Percentiles rank a stretch among this genome's conserved stretches.
Evolutionary conservation across 2,797 vertebrate genomes (phyloP).

Genomic region (Pipistrellus nathusii): DNA sequence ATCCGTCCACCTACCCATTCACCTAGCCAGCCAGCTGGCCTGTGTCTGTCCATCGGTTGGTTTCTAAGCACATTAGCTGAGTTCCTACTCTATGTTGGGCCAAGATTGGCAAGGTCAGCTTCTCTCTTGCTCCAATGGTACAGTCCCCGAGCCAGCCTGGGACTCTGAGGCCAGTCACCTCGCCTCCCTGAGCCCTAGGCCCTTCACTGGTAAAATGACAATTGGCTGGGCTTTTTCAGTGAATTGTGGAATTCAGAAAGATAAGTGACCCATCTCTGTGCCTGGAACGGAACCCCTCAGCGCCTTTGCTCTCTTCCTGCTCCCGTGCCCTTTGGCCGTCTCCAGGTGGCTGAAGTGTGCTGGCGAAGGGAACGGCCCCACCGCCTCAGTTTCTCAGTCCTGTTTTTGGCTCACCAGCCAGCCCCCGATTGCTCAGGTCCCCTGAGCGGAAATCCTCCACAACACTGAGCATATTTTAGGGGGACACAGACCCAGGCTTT

Average conservation of each 20-base stretch:
- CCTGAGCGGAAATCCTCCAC: not conserved
- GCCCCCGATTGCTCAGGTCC: not conserved
- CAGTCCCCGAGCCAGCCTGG: not conserved
- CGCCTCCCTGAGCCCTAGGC: too few species aligned
- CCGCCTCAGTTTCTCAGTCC: not conserved
- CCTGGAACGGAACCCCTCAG: not conserved
- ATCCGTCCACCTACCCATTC: not conserved
- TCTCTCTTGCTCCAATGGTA: not conserved
- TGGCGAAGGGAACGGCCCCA: not conserved
- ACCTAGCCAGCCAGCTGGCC: not conserved
- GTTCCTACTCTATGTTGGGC: not conserved
- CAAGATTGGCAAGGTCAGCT: not conserved
- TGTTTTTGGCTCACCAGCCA: not conserved
- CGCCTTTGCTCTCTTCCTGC: not conserved
- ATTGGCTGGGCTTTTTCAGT: not conserved
- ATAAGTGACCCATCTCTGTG: not conserved
- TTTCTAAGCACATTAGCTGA: not conserved
- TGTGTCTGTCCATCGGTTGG: not conserved
- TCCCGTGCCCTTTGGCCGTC: not conserved
- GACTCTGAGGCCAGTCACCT: not conserved
- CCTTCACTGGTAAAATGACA: not conserved
- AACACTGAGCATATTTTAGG: not conserved
- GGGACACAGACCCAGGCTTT: not conserved
- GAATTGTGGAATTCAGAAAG: not conserved
- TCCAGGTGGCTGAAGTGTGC: not conserved